Evolutionary conservation across 1,140 invertebrate species (phyloP).

Genomic region (Anastrepha obliqua): DNA sequence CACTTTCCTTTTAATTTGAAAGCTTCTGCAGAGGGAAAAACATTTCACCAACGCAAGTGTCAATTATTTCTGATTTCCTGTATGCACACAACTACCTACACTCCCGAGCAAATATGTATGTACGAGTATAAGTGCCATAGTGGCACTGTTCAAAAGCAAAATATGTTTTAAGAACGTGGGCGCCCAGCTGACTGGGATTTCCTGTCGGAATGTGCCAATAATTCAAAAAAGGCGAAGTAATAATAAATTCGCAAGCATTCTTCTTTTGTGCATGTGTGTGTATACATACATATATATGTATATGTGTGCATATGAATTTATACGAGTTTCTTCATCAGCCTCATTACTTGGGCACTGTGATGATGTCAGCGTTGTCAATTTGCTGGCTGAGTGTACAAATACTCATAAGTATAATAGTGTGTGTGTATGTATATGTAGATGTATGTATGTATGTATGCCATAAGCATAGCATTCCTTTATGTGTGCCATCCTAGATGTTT

Average conservation of each 20-base stretch:
- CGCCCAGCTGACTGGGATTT: conserved; percentile 35
- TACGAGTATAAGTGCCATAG: no score
- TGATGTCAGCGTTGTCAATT: not conserved
- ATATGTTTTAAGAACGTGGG: not conserved
- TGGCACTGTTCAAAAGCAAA: not conserved
- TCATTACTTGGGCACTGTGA: not conserved
- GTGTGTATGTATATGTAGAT: no score
- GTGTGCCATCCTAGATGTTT: no score
- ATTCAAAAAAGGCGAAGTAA: not conserved
- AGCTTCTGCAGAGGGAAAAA: not conserved
- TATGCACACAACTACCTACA: not conserved
- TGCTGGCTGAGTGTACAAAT: not conserved
- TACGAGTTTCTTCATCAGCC: not conserved
- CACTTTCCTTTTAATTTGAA: not conserved
- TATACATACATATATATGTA: not conserved
- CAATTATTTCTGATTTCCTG: conserved; percentile 22
- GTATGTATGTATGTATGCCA: no score
- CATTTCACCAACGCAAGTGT: not conserved
- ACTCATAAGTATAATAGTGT: no score
- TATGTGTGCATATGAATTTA: not conserved
- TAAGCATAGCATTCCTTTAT: no score
- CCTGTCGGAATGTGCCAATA: not conserved
- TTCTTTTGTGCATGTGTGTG: not conserved
- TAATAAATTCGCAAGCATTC: not conserved
- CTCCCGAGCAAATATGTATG: not conserved